Percentiles rank a stretch among this genome's conserved stretches.
Evolutionary conservation across 2,797 vertebrate genomes (phyloP).

Genomic region (Simalia tracyae): DNA sequence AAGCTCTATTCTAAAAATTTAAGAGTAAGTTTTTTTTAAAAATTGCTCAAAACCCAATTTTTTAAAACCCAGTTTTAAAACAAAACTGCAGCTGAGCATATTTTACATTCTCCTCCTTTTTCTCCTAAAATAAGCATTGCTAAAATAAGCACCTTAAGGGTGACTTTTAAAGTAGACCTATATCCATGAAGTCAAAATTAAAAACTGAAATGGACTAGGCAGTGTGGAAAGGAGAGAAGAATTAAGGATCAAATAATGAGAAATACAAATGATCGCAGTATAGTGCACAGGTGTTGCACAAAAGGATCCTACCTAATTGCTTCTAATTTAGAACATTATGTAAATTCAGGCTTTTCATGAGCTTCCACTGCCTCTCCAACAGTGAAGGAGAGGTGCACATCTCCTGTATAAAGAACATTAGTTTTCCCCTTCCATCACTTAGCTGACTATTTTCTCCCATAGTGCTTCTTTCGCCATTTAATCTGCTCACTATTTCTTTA

Average conservation of each 20-base stretch:
- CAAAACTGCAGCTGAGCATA: background rate
- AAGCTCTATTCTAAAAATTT: background rate
- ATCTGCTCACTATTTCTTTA: background rate
- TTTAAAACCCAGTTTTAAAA: slow-evolving; percentile 7
- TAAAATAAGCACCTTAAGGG: background rate
- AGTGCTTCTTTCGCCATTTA: background rate
- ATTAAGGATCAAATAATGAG: background rate
- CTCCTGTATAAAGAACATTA: background rate
- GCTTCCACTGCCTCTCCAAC: background rate
- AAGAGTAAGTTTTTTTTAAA: background rate
- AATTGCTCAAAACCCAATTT: slow-evolving; percentile 9
- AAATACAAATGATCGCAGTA: background rate
- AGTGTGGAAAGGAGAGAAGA: background rate
- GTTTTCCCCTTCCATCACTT: background rate
- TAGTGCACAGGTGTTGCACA: background rate
- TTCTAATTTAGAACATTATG: background rate
- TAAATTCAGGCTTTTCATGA: background rate
- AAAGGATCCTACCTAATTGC: background rate
- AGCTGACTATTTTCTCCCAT: background rate
- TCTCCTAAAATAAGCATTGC: background rate
- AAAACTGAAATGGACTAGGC: background rate
- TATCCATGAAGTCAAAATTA: background rate
- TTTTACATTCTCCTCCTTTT: background rate
- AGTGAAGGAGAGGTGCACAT: too few species aligned
- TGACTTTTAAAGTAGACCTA: background rate